phyloP scores from a whole-genome alignment of 2,888 invertebrate genomes.

The Timandra comae region DNA sequence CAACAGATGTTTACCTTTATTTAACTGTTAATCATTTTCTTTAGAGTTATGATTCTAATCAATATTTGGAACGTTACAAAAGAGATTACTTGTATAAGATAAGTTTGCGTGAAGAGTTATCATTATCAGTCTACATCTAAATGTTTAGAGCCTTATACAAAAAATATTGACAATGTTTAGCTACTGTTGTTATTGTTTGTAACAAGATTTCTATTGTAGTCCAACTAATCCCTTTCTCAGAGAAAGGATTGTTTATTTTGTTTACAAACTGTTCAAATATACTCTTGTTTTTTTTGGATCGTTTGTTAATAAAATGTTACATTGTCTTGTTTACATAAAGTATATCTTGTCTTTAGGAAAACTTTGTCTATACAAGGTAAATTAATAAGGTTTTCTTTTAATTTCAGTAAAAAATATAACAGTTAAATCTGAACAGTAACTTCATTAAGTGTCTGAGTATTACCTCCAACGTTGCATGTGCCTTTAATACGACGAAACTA shows the following conservation, averaged over 20 bases:
- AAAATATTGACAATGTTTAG: constrained; percentile 34
- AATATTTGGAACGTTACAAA: constrained; percentile 31
- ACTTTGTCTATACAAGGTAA: constrained; percentile 4
- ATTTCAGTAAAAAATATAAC: no score
- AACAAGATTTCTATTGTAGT: constrained; percentile 58
- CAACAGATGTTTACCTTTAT: constrained; percentile 16
- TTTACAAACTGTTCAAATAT: constrained; percentile 1
- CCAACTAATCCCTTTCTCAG: constrained; percentile 47
- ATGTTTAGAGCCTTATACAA: constrained; percentile 33
- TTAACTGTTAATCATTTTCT: constrained; percentile 12
- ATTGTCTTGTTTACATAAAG: no score
- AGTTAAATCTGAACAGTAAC: no score
- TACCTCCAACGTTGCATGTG: constrained; percentile 57
- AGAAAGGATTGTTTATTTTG: constrained; percentile 43
- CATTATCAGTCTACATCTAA: constrained; percentile 49
- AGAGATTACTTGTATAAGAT: constrained; percentile 51
- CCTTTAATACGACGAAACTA: constrained; percentile 60
- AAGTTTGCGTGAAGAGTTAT: constrained; percentile 44
- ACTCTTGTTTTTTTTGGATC: constrained; percentile 3
- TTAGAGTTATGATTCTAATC: constrained; percentile 29
- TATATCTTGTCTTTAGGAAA: no score
- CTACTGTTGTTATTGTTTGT: constrained; percentile 61
- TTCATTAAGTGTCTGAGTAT: constrained; percentile 19
- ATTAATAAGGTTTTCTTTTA: constrained; percentile 15
- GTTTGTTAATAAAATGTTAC: neutral